These are phyloP conservation scores for Rhegmatorhina hoffmannsi DNA, from an alignment of 2,113 vertebrate species.

Conservation along the genomic window DNA sequence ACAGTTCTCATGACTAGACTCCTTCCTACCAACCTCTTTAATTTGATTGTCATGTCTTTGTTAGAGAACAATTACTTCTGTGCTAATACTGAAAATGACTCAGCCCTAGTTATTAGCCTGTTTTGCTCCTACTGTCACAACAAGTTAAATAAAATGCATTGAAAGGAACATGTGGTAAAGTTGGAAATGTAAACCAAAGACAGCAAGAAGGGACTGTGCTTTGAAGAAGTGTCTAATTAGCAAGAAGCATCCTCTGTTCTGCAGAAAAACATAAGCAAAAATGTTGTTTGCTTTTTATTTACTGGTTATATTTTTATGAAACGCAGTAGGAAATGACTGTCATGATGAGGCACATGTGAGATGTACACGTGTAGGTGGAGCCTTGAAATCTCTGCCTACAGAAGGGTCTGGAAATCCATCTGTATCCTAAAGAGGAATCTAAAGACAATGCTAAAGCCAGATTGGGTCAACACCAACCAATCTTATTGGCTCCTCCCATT, in stretches of 20 bases:
- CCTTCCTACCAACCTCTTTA: neutral
- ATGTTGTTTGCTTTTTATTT: neutral
- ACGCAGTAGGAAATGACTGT: neutral
- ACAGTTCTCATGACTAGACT: neutral
- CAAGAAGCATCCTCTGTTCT: neutral
- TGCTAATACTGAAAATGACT: neutral
- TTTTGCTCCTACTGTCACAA: constrained; percentile 32
- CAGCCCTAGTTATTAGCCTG: neutral
- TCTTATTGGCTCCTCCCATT: neutral
- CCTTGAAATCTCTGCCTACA: neutral
- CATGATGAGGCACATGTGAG: neutral
- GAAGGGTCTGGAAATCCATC: neutral
- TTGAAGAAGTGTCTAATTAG: constrained; percentile 1
- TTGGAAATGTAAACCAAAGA: neutral
- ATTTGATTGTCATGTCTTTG: constrained; percentile 15
- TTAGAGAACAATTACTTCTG: constrained; percentile 22
- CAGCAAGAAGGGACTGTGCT: neutral
- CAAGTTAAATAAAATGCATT: constrained; percentile 5
- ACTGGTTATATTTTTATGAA: neutral
- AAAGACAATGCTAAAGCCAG: neutral
- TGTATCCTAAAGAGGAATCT: neutral
- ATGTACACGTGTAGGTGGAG: rapidly evolving
- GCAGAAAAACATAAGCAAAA: neutral
- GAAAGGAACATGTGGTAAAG: neutral
- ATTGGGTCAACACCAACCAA: neutral